Evolutionary conservation across 2,888 invertebrate genomes (phyloP), one percentile per base, ranked within the genome.

Genomic region (Hipparchia sbordonii): DNA sequence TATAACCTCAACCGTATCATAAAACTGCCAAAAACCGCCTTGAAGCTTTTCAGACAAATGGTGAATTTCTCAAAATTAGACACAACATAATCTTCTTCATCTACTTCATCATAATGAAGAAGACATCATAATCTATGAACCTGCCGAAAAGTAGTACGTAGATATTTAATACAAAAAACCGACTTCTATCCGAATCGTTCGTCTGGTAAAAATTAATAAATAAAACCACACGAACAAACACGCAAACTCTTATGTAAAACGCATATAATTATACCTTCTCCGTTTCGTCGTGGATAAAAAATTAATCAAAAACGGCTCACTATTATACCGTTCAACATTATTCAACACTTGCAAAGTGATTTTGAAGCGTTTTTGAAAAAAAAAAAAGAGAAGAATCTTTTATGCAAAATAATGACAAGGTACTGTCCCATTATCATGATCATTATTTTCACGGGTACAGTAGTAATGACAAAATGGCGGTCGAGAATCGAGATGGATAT

Each of bases 381-480:
- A 52, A 5, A 13, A 46, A 59, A 23, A 70, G n/a, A n/a, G n/a
- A 23, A 23, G 68, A 69, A 46, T 39, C 52, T 56, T 70, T 68
- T 60, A 70, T 75, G 71, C 63, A 8, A 74, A 74, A 72, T 66
- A 71, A 70, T 66, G 70, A 75, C 67, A 75, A 74, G 62, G 67
- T 65, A 69, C 71, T 63, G 61, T 70, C 65, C 61, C 68, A 76
- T 76, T 72, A 76, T 76, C 52, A 61, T 59, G 70, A 74, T 65
- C 74, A 72, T 76, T 76, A 76, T 72, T 70, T 75, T 72, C 63
- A 60, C 72, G 67, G 76, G 70, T 70, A 57, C 65, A 74, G 60
- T 71, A 66, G 74, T 72, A 72, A 76, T 73, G 66, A 70, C 72
- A 68, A 74, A 68, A 72, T 74, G 72, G 75, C 75, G 69, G 71